phyloP scores from a whole-genome alignment of 2,797 vertebrate genomes.

The Clarias laeviceps region DNA sequence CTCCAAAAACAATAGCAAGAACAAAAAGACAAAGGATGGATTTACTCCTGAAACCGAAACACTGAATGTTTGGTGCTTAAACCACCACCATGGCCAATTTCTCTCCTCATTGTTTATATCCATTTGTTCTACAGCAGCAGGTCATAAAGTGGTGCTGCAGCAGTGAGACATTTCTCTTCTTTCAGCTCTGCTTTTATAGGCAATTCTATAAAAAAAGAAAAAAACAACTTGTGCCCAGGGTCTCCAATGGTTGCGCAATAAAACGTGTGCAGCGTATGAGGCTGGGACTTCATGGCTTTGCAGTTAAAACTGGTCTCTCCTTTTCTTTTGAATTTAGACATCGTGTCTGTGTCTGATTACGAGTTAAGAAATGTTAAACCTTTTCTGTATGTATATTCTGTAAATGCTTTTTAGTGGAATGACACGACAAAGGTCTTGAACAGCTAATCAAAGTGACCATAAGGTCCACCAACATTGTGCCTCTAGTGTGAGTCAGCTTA shows the following conservation, averaged over 20 bases:
- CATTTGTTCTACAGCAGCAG: constrained; percentile 16
- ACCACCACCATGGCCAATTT: neutral
- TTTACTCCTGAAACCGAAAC: neutral
- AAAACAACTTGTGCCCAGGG: neutral
- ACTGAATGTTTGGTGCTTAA: neutral
- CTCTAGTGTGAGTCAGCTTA: neutral
- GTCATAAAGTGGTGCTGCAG: neutral
- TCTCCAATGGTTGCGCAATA: neutral
- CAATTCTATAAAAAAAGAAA: neutral
- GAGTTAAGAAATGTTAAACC: neutral
- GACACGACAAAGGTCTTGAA: neutral
- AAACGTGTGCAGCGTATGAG: neutral
- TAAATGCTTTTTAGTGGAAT: neutral
- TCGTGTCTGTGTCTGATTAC: neutral
- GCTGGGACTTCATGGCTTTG: neutral
- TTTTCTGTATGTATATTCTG: neutral
- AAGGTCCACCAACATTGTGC: neutral
- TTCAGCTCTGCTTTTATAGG: constrained; percentile 13
- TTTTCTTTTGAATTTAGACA: neutral
- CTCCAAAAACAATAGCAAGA: no score
- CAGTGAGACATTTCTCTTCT: neutral
- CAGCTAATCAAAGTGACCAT: neutral
- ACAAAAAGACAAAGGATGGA: neutral
- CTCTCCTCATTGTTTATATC: neutral
- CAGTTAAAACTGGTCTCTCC: neutral